Conservation (phyloP, 92 coral and sea anemone species). For the Epizoanthus rinbou region DNA sequence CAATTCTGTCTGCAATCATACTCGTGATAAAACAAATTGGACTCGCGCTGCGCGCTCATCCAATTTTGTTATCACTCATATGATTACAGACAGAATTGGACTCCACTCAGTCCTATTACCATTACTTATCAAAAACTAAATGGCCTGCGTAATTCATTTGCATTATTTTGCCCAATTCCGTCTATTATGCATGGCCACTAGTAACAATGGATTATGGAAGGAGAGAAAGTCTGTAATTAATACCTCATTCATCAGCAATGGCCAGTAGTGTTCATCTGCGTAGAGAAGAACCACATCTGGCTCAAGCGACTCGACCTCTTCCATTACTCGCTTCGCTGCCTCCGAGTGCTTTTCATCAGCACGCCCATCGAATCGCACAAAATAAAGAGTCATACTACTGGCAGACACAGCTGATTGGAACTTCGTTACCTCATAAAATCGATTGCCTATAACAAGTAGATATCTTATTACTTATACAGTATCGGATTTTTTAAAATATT, state of each 20-base stretch:
- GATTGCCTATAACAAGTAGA: background rate
- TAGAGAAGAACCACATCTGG: conserved; percentile 56
- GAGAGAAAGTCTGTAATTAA: background rate
- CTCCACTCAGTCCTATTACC: too few relatives aligned
- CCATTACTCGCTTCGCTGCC: conserved; percentile 7
- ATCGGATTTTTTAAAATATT: too few relatives aligned
- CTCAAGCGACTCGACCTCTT: conserved; percentile 26
- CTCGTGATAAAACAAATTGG: too few relatives aligned
- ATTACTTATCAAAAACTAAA: too few relatives aligned
- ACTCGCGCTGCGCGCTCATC: too few relatives aligned
- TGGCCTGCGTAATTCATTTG: too few relatives aligned
- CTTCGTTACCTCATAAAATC: conserved; percentile 6
- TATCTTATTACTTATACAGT: too few relatives aligned
- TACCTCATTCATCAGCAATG: conserved; percentile 35
- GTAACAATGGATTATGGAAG: background rate
- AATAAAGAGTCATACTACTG: background rate
- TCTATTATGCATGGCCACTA: background rate
- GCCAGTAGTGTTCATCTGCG: conserved; percentile 14
- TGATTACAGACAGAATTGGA: too few relatives aligned
- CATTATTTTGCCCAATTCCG: background rate
- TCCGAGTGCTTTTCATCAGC: background rate
- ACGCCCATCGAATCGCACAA: conserved; percentile 7
- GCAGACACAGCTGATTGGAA: background rate
- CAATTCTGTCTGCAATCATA: too few relatives aligned
- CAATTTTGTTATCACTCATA: too few relatives aligned